Evolutionary conservation across 2,888 invertebrate genomes (phyloP).

Genomic region (Embidobia sp.): DNA sequence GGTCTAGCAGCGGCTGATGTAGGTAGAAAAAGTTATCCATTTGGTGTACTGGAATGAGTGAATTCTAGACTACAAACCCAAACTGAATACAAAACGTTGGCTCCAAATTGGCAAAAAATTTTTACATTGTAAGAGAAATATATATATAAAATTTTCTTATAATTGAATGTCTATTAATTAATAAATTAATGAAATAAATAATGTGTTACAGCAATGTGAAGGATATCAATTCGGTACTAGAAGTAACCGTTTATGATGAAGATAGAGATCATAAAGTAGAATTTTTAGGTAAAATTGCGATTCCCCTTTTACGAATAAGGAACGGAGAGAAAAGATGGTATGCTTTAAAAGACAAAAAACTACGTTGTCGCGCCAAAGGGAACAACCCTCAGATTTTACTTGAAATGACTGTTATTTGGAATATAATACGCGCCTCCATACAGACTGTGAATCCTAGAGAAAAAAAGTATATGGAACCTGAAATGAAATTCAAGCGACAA

Average conservation of each 20-base stretch:
- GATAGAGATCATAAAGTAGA: slow-evolving; percentile 99
- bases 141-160: neutral
- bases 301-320: slow-evolving; percentile 92
- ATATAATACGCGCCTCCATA: slow-evolving; percentile 95
- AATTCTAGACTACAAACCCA: slow-evolving; percentile 98
- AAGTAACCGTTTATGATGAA: slow-evolving; percentile 98
- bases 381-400: slow-evolving; percentile 93
- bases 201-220: slow-evolving; percentile 89
- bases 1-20: slow-evolving; percentile 97
- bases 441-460: slow-evolving; percentile 97
- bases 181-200: neutral
- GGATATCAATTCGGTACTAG: slow-evolving; percentile 96
- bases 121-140: slow-evolving; percentile 93
- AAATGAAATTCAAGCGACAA: slow-evolving; percentile 97
- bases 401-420: slow-evolving; percentile 96
- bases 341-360: slow-evolving; percentile 96
- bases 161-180: neutral
- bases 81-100: slow-evolving; percentile 98
- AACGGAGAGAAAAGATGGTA: slow-evolving; percentile 98
- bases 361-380: slow-evolving; percentile 95
- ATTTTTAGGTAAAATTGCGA: slow-evolving; percentile 95
- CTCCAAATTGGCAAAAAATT: slow-evolving; percentile 99
- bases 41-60: slow-evolving; percentile 97
- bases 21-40: slow-evolving; percentile 99
- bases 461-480: slow-evolving; percentile 96